Evolutionary conservation across 1,140 invertebrate species (phyloP).

Genomic region (Pseudobourletiella spinata): DNA sequence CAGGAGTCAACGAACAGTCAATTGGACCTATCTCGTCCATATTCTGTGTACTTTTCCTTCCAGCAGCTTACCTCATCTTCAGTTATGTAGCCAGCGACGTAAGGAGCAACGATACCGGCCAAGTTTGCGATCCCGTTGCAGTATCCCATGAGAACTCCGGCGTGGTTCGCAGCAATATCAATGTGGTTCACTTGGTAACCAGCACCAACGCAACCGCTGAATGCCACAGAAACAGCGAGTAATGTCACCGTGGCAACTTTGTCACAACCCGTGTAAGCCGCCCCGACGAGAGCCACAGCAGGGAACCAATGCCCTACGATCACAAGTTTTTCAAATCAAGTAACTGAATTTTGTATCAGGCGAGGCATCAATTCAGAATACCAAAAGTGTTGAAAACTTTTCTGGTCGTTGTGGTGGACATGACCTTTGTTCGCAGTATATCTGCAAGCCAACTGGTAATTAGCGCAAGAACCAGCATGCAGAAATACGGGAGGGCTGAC

Average conservation of each 20-base stretch:
- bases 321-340: neutral
- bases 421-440: conserved; percentile 49
- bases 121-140: conserved; percentile 42
- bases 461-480: conserved; percentile 63
- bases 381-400: conserved; percentile 65
- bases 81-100: conserved; percentile 44
- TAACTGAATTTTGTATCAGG: too few relatives aligned
- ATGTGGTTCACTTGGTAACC: conserved; percentile 46
- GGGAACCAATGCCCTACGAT: conserved; percentile 58
- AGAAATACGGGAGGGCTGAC: conserved; percentile 59
- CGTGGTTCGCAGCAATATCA: conserved; percentile 48
- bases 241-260: conserved; percentile 44
- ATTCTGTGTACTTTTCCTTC: neutral
- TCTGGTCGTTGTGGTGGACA: conserved; percentile 51
- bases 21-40: neutral
- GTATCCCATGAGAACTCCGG: conserved; percentile 48
- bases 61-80: conserved; percentile 38
- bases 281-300: conserved; percentile 66
- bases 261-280: conserved; percentile 70
- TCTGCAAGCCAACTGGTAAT: conserved; percentile 57
- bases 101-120: conserved; percentile 40
- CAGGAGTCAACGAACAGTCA: neutral
- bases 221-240: conserved; percentile 43
- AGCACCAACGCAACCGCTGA: conserved; percentile 42
- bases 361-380: conserved; percentile 38